Percentiles rank a stretch among this genome's conserved stretches.
Conservation (phyloP, 2,797 vertebrate species). For the Chaenodraco wilsoni region DNA sequence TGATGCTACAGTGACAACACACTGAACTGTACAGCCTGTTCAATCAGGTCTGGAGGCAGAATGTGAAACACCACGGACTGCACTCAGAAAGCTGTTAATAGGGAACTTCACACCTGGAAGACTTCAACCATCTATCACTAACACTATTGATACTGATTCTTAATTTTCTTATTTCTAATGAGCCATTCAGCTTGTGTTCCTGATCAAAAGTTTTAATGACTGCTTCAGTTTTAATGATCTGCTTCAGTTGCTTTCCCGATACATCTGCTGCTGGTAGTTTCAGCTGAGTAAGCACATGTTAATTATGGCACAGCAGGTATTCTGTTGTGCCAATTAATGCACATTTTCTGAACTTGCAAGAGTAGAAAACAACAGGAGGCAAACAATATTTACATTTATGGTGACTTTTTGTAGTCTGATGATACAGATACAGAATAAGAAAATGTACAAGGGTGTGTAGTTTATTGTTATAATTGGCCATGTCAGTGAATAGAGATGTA, state of each 20-base stretch:
- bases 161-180: not conserved
- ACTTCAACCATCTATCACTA: too few species aligned
- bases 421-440: not conserved
- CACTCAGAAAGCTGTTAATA: constrained; percentile 14
- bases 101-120: constrained; percentile 7
- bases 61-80: not conserved
- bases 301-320: constrained; percentile 31
- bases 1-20: not conserved
- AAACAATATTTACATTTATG: too few species aligned
- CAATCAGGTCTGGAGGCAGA: not conserved
- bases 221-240: not conserved
- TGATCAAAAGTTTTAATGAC: constrained; percentile 46
- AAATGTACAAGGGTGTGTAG: not conserved
- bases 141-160: not conserved
- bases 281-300: constrained; percentile 37
- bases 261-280: constrained; percentile 42
- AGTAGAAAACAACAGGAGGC: not conserved
- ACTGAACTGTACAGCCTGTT: constrained; percentile 6
- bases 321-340: constrained; percentile 26
- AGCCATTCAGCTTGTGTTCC: not conserved
- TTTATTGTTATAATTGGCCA: not conserved
- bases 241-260: constrained; percentile 32
- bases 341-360: constrained; percentile 4
- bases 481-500: not conserved
- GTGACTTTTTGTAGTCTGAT: not conserved